Conservation (phyloP, 2,113 vertebrate genomes). For the Hyperopisus bebe region DNA sequence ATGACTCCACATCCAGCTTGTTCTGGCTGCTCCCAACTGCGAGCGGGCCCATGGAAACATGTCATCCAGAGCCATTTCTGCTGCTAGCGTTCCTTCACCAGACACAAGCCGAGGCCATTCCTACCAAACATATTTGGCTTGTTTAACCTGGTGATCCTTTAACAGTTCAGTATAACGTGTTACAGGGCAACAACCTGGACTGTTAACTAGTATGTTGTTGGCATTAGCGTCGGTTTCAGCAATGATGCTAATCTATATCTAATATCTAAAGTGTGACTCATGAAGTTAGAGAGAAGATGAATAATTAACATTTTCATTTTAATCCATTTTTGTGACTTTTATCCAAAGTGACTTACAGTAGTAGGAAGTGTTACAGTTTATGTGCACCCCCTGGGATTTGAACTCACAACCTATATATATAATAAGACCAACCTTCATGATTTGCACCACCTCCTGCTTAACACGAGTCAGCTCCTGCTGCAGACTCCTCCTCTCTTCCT, state of each 20-base stretch:
- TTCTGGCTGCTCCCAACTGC: neutral
- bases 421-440: constrained; percentile 68
- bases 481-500: constrained; percentile 80
- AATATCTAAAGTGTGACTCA: neutral
- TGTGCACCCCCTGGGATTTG: neutral
- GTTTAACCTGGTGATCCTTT: neutral
- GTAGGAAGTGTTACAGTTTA: neutral
- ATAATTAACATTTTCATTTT: neutral
- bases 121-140: neutral
- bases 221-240: neutral
- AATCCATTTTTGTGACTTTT: neutral
- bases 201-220: neutral
- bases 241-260: neutral
- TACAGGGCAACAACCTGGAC: neutral
- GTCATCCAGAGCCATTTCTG: neutral
- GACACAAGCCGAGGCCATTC: neutral
- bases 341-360: neutral
- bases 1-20: neutral
- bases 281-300: neutral
- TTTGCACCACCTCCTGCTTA: constrained; percentile 83
- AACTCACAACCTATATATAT: neutral
- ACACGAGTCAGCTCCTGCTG: constrained; percentile 79
- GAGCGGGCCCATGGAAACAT: neutral
- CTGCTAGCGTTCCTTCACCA: neutral
- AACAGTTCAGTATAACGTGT: neutral